Conservation (phyloP, 2,888 invertebrate species). For the Trichogramma dendrolimi region DNA sequence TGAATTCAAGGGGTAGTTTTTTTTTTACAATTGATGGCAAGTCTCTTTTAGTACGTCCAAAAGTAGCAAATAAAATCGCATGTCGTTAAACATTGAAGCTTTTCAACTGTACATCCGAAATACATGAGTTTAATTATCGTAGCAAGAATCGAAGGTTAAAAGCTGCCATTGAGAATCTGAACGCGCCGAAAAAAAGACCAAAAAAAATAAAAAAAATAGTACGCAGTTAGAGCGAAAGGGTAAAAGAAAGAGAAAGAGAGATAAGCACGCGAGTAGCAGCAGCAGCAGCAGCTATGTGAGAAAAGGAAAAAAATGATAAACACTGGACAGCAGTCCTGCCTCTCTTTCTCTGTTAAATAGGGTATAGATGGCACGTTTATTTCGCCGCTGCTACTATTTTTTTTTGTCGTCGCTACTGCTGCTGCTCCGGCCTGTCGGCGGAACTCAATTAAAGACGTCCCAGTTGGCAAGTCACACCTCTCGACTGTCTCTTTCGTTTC, state of each 20-base stretch:
- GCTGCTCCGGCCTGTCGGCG: conserved; percentile 37
- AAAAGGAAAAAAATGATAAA: conserved; percentile 21
- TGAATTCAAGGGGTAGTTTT: no score
- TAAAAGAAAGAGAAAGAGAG: background rate
- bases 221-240: background rate
- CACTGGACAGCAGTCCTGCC: conserved; percentile 7
- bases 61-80: background rate
- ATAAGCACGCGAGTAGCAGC: conserved; percentile 16
- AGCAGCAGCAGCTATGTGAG: conserved; percentile 2
- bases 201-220: conserved; percentile 5
- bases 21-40: no score
- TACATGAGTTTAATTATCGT: no score
- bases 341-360: background rate
- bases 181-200: background rate
- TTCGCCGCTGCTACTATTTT: conserved; percentile 28
- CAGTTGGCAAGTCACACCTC: conserved; percentile 39
- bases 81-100: no score
- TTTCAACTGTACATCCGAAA: no score
- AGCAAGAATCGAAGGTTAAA: no score
- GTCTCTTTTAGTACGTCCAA: background rate
- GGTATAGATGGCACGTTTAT: conserved; percentile 42
- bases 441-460: conserved; percentile 52
- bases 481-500: conserved; percentile 14
- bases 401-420: no score
- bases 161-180: no score